Conservation (phyloP, 2,113 vertebrate species). For the Herpailurus yagouaroundi region DNA sequence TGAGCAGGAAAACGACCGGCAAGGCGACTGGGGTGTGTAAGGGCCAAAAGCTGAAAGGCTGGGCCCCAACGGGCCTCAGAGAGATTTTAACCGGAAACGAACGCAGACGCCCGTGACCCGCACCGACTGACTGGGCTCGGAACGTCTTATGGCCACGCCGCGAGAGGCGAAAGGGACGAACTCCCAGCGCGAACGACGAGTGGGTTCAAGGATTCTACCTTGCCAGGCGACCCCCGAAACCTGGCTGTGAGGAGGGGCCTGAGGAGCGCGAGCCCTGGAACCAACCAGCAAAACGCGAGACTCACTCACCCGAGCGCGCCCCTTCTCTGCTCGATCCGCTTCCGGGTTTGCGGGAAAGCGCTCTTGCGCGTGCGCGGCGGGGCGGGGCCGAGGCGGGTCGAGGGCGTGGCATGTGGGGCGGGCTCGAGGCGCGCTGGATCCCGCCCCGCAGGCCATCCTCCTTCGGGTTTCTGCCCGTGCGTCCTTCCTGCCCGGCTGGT, state of each 20-base stretch:
- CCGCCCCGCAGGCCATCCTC: background rate
- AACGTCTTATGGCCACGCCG: background rate
- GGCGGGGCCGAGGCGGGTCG: background rate
- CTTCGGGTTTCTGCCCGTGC: fast-evolving
- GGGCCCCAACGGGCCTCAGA: background rate
- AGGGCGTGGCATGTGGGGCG: fast-evolving
- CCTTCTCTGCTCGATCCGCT: fast-evolving
- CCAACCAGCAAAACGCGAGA: fast-evolving
- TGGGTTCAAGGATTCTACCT: background rate
- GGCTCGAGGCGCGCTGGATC: too few relatives aligned
- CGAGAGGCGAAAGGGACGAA: background rate
- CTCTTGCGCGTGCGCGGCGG: background rate
- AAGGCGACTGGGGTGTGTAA: background rate
- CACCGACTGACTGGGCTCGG: background rate
- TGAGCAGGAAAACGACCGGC: background rate
- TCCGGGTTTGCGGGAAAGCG: background rate
- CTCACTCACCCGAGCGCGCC: fast-evolving
- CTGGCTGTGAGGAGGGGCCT: fast-evolving
- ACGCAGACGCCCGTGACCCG: background rate
- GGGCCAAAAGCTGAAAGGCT: background rate
- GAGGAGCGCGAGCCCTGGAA: background rate
- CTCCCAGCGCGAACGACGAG: too few relatives aligned
- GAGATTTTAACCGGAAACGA: background rate
- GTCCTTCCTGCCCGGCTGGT: background rate
- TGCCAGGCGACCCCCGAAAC: background rate